Conservation (phyloP, 2,113 vertebrate species). For the Paramisgurnus dabryanus region DNA sequence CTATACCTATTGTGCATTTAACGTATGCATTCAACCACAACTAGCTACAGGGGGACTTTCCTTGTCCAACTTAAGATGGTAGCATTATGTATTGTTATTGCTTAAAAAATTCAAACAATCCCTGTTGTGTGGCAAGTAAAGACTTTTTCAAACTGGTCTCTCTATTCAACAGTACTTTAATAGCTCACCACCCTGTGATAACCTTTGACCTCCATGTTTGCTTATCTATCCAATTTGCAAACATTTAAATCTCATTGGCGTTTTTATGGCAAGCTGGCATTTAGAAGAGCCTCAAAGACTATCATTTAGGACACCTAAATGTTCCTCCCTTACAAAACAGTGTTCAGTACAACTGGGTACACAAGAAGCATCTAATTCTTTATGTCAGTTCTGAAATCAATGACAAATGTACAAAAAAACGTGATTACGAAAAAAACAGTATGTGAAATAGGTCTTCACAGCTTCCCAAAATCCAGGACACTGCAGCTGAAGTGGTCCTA, state of each 20-base stretch:
- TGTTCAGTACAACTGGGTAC: not conserved
- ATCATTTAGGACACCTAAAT: not conserved
- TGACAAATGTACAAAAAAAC: not conserved
- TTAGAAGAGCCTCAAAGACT: not conserved
- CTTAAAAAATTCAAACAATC: not conserved
- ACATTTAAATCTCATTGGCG: not conserved
- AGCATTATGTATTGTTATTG: not conserved
- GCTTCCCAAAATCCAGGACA: slow-evolving; percentile 47
- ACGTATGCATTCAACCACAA: not conserved
- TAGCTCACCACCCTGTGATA: not conserved
- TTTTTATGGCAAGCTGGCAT: no score
- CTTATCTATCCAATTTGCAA: not conserved
- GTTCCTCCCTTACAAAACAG: not conserved
- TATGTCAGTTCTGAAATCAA: not conserved
- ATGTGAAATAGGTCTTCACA: slow-evolving; percentile 28
- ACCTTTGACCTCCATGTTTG: not conserved
- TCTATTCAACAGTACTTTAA: not conserved
- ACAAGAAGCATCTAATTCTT: not conserved
- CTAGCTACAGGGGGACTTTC: not conserved
- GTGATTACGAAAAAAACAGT: not conserved
- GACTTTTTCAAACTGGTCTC: not conserved
- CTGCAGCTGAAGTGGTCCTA: slow-evolving; percentile 34
- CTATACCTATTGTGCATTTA: not conserved
- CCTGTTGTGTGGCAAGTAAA: not conserved
- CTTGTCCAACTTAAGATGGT: not conserved